Conservation (phyloP, 35 echinoderm and acorn worm genomes). For the Holothuria glaberrima region DNA sequence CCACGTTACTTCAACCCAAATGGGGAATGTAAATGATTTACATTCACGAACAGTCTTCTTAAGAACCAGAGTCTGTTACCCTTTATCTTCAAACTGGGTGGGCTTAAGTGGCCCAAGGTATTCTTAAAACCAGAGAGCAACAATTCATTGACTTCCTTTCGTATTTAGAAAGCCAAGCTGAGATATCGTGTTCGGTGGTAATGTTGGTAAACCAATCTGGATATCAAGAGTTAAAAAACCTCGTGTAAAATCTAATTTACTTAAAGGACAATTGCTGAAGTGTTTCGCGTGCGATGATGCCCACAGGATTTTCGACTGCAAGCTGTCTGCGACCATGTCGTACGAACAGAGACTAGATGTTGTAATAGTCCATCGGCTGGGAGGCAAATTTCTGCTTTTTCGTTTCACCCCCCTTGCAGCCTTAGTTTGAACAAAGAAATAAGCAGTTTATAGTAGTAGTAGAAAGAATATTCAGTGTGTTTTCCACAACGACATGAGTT, state of each 20-base stretch:
- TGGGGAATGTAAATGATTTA: conserved; percentile 44
- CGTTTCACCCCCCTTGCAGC: too few relatives aligned
- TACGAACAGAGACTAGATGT: conserved; percentile 41
- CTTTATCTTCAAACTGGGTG: conserved; percentile 41
- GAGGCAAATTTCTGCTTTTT: too few relatives aligned
- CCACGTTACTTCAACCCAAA: conserved; percentile 11
- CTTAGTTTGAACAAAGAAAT: too few relatives aligned
- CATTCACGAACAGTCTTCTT: conserved; percentile 11
- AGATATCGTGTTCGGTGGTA: conserved; percentile 61
- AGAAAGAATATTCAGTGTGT: too few relatives aligned
- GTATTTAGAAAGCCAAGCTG: conserved; percentile 50
- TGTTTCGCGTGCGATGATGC: conserved; percentile 41
- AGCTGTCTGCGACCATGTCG: not conserved
- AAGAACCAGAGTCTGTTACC: not conserved
- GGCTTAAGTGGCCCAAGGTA: conserved; percentile 50
- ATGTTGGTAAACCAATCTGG: conserved; percentile 2
- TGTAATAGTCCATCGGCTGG: too few relatives aligned
- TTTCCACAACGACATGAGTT: too few relatives aligned
- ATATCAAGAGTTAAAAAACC: not conserved
- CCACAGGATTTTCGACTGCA: conserved; percentile 34
- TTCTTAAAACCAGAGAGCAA: conserved; percentile 23
- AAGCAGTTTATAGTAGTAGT: too few relatives aligned
- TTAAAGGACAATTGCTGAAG: conserved; percentile 10
- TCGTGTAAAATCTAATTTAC: not conserved
- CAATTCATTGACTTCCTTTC: conserved; percentile 35